phyloP scores from a whole-genome alignment of 2,113 vertebrate species.

The chimpanzee (Pan troglodytes) region NHGRI_mPanTro3-v2.1_pri NC_072421.2:22954001-22954500 shows the following conservation, averaged over 20 bases:
- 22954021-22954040: neutral
- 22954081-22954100: neutral
- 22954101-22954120: neutral
- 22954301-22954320: neutral
- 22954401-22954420: neutral
- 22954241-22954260: neutral
- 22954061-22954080: slow-evolving; percentile 2
- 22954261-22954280: neutral
- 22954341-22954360: neutral
- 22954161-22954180: neutral
- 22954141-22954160: neutral
- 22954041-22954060: neutral
- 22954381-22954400: neutral
- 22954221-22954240: neutral
- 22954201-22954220: neutral
- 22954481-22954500: neutral
- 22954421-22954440: neutral
- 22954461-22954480: neutral
- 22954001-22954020: neutral
- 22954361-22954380: neutral
- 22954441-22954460: neutral
- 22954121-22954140: neutral
- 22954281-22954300: neutral
- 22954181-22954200: neutral
- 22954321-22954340: neutral